phyloP scores from a whole-genome alignment of 2,797 vertebrate genomes.

The Artibeus jamaicensis region DNA sequence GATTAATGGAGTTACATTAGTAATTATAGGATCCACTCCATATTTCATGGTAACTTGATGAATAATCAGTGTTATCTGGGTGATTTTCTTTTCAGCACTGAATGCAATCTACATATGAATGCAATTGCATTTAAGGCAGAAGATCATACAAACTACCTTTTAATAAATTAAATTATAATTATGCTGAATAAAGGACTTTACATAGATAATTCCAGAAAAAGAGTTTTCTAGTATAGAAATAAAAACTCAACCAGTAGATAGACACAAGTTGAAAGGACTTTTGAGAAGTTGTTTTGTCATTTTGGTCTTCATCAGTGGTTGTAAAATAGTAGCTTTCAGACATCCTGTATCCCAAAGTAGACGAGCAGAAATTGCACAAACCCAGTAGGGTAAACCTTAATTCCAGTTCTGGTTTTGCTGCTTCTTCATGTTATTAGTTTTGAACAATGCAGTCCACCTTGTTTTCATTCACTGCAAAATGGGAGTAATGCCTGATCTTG shows the following conservation, averaged over 20 bases:
- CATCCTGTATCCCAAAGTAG: background rate
- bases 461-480: background rate
- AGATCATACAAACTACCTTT: conserved; percentile 61
- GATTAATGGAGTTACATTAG: conserved; percentile 78
- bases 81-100: conserved; percentile 66
- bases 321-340: background rate
- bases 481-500: background rate
- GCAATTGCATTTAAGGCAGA: conserved; percentile 72
- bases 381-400: background rate
- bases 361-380: background rate
- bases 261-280: conserved; percentile 48
- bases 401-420: background rate
- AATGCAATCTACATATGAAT: conserved; percentile 56
- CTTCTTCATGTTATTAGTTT: background rate
- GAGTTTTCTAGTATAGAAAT: conserved; percentile 43
- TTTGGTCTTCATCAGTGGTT: background rate
- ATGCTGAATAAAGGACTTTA: conserved; percentile 74
- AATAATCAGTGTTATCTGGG: conserved; percentile 80
- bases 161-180: conserved; percentile 74
- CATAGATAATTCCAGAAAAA: conserved; percentile 64
- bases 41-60: conserved; percentile 73
- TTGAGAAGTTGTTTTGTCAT: background rate
- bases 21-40: conserved; percentile 73
- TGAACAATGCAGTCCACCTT: background rate
- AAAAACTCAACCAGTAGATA: conserved; percentile 42